These are phyloP conservation scores for Drepana falcataria DNA, from an alignment of 2,888 invertebrate genomes.

Conservation along the genomic window DNA sequence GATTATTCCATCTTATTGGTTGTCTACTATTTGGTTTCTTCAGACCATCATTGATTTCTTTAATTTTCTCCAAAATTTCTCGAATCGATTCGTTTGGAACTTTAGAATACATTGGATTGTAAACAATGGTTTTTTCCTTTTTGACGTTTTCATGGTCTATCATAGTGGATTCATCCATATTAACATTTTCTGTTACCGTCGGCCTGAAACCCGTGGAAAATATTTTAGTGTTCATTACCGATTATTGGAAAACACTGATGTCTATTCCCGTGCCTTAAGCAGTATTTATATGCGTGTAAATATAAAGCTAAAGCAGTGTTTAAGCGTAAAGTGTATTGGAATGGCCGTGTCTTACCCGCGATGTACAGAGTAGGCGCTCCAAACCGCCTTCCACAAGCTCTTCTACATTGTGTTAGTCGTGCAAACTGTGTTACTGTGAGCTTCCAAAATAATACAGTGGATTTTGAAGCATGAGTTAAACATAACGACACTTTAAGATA, in stretches of 20 bases:
- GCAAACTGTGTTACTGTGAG: slow-evolving; percentile 11
- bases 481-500: neutral
- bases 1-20: slow-evolving; percentile 41
- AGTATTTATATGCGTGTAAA: slow-evolving; percentile 27
- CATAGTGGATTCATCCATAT: slow-evolving; percentile 14
- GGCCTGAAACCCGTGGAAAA: slow-evolving; percentile 31
- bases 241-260: slow-evolving; percentile 5
- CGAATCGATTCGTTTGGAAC: slow-evolving; percentile 33
- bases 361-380: slow-evolving; percentile 16
- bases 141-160: slow-evolving; percentile 17
- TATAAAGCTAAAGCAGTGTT: slow-evolving; percentile 31
- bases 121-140: slow-evolving; percentile 39
- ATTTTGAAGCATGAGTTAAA: neutral
- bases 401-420: slow-evolving; percentile 38
- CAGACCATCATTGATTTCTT: slow-evolving; percentile 68
- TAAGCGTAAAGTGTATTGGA: slow-evolving; percentile 38
- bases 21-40: slow-evolving; percentile 49
- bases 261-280: slow-evolving; percentile 29
- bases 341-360: slow-evolving; percentile 63
- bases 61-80: slow-evolving; percentile 78
- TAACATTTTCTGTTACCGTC: slow-evolving; percentile 16
- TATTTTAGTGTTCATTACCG: slow-evolving; percentile 6
- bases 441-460: neutral
- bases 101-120: slow-evolving; percentile 30
- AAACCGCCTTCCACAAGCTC: slow-evolving; percentile 4